Evolutionary conservation across 2,113 vertebrate genomes (phyloP).

Genomic region (Corydoras sp.): DNA sequence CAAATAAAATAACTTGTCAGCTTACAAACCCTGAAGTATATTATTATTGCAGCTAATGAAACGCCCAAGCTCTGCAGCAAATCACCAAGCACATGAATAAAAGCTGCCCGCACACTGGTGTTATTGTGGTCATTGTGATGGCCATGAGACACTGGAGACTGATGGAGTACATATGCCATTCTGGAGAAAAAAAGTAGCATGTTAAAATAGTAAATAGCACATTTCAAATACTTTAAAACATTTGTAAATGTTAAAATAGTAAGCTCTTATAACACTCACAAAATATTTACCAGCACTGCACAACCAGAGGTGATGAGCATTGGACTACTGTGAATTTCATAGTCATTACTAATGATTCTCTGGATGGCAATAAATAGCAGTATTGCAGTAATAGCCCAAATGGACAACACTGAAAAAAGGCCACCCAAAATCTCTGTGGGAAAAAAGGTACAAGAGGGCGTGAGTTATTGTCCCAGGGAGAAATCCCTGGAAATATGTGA

Average conservation of each 20-base stretch:
- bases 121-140: conserved; percentile 45
- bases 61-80: conserved; percentile 83
- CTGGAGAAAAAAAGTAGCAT: conserved; percentile 51
- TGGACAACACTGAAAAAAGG: conserved; percentile 78
- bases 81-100: conserved; percentile 83
- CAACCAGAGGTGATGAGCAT: conserved; percentile 87
- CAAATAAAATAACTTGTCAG: neutral
- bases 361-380: conserved; percentile 74
- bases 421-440: conserved; percentile 81
- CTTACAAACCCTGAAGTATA: conserved; percentile 77
- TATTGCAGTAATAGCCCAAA: conserved; percentile 80
- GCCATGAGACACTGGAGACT: conserved; percentile 58
- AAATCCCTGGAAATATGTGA: too few species aligned
- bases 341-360: conserved; percentile 72
- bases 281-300: conserved; percentile 75
- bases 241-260: neutral
- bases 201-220: neutral
- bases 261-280: conserved; percentile 59
- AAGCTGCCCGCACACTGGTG: conserved; percentile 81
- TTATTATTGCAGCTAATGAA: conserved; percentile 74
- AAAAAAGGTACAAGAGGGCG: conserved; percentile 1
- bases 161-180: conserved; percentile 84
- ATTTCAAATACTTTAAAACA: neutral
- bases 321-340: conserved; percentile 67
- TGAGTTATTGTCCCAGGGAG: too few species aligned